phyloP scores from a whole-genome alignment of 2,797 vertebrate species.

The Parauchenoglanis ngamensis region DNA sequence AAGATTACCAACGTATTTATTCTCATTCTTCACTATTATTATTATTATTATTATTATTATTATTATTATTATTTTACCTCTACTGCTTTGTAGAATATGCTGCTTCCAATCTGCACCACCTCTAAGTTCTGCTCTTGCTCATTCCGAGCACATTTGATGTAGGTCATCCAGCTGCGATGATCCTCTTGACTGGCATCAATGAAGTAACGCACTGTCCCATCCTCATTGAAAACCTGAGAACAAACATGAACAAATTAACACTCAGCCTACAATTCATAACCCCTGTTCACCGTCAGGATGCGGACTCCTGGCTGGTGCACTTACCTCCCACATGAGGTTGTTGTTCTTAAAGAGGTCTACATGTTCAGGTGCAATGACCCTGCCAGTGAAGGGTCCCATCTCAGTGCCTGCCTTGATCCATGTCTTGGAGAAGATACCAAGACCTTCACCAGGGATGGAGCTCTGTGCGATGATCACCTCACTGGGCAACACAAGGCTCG shows the following conservation, averaged over 20 bases:
- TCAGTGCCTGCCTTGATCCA: slow-evolving; percentile 97
- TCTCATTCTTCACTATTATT: background rate
- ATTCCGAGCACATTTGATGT: slow-evolving; percentile 94
- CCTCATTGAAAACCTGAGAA: slow-evolving; percentile 90
- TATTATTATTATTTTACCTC: slow-evolving; percentile 76
- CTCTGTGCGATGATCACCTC: slow-evolving; percentile 97
- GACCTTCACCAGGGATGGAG: slow-evolving; percentile 90
- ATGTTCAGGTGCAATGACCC: slow-evolving; percentile 89
- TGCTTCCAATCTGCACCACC: slow-evolving; percentile 93
- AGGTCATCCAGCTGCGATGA: slow-evolving; percentile 98
- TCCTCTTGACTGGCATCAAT: slow-evolving; percentile 96
- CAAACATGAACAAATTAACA: slow-evolving; percentile 1
- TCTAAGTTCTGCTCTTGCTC: slow-evolving; percentile 98
- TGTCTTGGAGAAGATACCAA: slow-evolving; percentile 96
- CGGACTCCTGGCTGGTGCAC: slow-evolving; percentile 35
- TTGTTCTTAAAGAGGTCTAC: slow-evolving; percentile 98
- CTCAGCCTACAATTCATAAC: background rate
- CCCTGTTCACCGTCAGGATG: background rate
- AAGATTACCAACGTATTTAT: background rate
- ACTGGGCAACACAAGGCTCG: slow-evolving; percentile 90
- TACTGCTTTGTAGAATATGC: slow-evolving; percentile 95
- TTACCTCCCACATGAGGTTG: slow-evolving; percentile 98
- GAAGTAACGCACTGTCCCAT: slow-evolving; percentile 88
- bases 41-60: background rate
- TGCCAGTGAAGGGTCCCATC: slow-evolving; percentile 96